Conservation (phyloP, 2,797 vertebrate genomes). For the Parauchenoglanis ngamensis region DNA sequence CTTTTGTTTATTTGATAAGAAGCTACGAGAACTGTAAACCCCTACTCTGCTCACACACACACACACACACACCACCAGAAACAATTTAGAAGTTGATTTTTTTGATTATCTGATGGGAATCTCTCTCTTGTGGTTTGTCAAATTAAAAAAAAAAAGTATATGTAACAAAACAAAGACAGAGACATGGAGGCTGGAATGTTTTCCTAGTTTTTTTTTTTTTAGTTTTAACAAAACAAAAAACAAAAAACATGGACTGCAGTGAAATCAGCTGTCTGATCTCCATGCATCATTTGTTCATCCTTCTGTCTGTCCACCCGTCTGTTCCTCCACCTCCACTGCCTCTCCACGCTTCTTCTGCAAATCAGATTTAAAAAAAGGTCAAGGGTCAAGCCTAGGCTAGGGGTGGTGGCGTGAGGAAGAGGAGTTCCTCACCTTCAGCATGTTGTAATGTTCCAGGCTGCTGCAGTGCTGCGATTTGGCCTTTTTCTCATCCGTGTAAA, state of each 20-base stretch:
- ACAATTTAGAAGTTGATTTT: constrained; percentile 14
- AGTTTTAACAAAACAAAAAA: constrained; percentile 11
- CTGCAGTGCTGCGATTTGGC: constrained; percentile 86
- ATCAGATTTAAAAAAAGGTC: background rate
- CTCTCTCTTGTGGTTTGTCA: background rate
- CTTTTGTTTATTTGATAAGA: constrained; percentile 39
- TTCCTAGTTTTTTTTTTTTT: constrained; percentile 3
- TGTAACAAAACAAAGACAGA: constrained; percentile 40
- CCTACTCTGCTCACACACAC: constrained; percentile 23
- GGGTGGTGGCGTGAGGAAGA: background rate
- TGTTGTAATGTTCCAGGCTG: constrained; percentile 86
- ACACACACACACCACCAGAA: constrained; percentile 23
- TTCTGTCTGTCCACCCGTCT: constrained; percentile 34
- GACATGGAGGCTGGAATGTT: constrained; percentile 47
- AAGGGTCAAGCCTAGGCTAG: background rate
- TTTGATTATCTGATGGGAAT: background rate
- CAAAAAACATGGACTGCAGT: constrained; percentile 22
- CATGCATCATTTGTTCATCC: background rate
- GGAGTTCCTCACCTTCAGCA: constrained; percentile 77
- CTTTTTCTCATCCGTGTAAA: constrained; percentile 83
- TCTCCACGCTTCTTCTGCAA: constrained; percentile 46
- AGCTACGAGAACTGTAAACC: constrained; percentile 38
- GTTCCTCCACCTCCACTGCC: constrained; percentile 16
- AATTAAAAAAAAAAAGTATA: constrained; percentile 29
- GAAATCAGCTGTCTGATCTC: constrained; percentile 21